Evolutionary conservation across 2,113 vertebrate species (phyloP).

Genomic region (Arizona elegans): DNA sequence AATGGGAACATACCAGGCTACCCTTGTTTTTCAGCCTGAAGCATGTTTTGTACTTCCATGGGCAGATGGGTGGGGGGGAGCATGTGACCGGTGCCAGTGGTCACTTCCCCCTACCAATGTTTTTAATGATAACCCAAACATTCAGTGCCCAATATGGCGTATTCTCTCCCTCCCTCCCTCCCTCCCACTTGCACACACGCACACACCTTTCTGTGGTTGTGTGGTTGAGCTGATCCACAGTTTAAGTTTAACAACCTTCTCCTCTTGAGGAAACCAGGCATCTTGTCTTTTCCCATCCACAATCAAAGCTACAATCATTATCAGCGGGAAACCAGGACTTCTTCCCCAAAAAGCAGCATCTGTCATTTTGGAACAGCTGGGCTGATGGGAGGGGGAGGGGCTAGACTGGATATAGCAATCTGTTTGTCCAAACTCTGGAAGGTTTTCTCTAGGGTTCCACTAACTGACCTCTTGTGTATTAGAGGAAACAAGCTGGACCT

Average conservation of each 20-base stretch:
- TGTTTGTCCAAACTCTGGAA: not conserved
- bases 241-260: not conserved
- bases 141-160: not conserved
- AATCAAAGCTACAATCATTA: not conserved
- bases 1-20: rapidly evolving
- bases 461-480: not conserved
- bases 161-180: not conserved
- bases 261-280: too few relatives aligned
- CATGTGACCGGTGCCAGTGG: rapidly evolving
- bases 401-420: not conserved
- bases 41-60: not conserved
- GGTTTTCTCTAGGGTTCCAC: not conserved
- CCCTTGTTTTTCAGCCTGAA: rapidly evolving
- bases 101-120: rapidly evolving
- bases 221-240: not conserved
- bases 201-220: not conserved
- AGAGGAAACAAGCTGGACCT: not conserved
- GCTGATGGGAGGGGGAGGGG: not conserved
- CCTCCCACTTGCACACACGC: not conserved
- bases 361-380: not conserved
- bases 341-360: not conserved
- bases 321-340: not conserved
- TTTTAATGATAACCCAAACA: not conserved
- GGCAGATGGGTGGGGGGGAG: not conserved
- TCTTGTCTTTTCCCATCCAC: not conserved